Evolutionary conservation across 2,113 vertebrate genomes (phyloP).

Genomic region (Notarius quadriscutis): DNA sequence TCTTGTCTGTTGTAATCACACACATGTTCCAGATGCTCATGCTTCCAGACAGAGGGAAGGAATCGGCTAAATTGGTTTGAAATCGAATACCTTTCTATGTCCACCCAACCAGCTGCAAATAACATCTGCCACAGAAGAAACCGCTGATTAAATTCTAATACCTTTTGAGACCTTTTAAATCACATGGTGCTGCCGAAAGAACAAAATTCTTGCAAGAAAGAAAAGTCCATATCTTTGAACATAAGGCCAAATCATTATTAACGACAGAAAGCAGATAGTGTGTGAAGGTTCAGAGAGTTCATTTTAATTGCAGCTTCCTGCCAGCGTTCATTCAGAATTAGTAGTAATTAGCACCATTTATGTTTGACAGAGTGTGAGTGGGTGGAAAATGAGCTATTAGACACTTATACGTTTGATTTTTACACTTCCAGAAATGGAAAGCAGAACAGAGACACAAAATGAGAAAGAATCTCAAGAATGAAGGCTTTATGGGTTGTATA

Average conservation of each 20-base stretch:
- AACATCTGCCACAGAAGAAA: not conserved
- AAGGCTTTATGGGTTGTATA: not conserved
- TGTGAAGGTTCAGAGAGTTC: constrained; percentile 16
- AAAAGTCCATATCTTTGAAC: not conserved
- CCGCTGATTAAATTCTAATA: not conserved
- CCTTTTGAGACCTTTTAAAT: not conserved
- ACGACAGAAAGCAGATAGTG: constrained; percentile 31
- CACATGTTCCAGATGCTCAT: not conserved
- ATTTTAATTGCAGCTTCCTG: constrained; percentile 41
- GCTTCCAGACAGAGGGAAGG: not conserved
- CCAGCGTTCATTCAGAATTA: not conserved
- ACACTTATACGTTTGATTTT: not conserved
- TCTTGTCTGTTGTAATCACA: not conserved
- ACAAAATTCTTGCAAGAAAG: not conserved
- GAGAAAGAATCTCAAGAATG: not conserved
- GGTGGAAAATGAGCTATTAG: constrained; percentile 25
- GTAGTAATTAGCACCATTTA: constrained; percentile 36
- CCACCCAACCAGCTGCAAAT: not conserved
- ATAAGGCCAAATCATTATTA: constrained; percentile 14
- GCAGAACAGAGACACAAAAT: not conserved
- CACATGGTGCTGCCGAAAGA: not conserved
- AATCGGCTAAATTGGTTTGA: not conserved
- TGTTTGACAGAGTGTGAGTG: constrained; percentile 14
- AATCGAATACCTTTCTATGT: not conserved
- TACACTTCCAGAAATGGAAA: not conserved